phyloP scores from a whole-genome alignment of 2,888 invertebrate species.

The Lingula anatina region DNA sequence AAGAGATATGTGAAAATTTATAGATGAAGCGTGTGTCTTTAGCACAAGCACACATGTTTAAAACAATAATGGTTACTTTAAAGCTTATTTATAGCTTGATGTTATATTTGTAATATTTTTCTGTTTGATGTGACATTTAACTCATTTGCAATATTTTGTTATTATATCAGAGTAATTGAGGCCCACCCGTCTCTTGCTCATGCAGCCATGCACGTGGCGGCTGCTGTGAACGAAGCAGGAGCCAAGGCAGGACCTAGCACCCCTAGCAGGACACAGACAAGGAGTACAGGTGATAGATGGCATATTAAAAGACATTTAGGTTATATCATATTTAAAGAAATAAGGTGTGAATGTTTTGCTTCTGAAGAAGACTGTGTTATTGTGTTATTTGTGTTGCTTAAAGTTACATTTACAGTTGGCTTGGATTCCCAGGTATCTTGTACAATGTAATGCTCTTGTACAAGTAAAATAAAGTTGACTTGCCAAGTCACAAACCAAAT shows the following conservation, averaged over 20 bases:
- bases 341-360: not conserved
- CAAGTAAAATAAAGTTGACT: too few relatives aligned
- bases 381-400: not conserved
- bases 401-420: not conserved
- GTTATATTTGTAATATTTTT: too few relatives aligned
- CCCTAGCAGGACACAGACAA: not conserved
- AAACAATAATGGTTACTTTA: too few relatives aligned
- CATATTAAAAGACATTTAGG: not conserved
- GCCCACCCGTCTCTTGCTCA: conserved; percentile 68
- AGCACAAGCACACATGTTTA: too few relatives aligned
- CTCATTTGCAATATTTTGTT: too few relatives aligned
- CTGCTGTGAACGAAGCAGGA: conserved; percentile 56
- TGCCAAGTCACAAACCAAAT: too few relatives aligned
- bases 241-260: conserved; percentile 16
- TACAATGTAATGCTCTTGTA: too few relatives aligned
- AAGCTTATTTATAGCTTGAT: too few relatives aligned
- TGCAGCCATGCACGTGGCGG: conserved; percentile 65
- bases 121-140: too few relatives aligned
- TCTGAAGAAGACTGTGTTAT: not conserved
- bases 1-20: too few relatives aligned
- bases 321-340: not conserved
- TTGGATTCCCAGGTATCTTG: too few relatives aligned
- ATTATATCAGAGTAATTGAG: conserved; percentile 58
- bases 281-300: conserved; percentile 11
- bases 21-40: too few relatives aligned